These are phyloP conservation scores for Stigmatopora nigra DNA, from an alignment of 2,113 vertebrate species.

Conservation along the genomic window DNA sequence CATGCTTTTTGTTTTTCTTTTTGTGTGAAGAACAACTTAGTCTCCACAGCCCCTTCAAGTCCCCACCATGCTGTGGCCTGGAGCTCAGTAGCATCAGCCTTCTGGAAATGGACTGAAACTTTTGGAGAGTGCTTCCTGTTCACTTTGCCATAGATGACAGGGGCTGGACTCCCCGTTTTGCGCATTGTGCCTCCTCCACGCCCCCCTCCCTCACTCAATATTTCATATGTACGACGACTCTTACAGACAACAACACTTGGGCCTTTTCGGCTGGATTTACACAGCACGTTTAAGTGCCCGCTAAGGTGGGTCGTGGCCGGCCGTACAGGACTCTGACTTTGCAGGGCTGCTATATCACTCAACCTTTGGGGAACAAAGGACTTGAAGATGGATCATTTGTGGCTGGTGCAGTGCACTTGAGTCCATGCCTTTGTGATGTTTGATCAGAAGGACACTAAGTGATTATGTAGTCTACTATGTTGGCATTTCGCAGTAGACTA, in stretches of 20 bases:
- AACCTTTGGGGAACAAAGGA: background rate
- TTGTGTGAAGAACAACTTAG: slow-evolving; percentile 39
- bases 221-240: slow-evolving; percentile 11
- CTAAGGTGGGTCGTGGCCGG: background rate
- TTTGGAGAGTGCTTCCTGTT: slow-evolving; percentile 67
- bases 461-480: background rate
- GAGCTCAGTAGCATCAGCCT: slow-evolving; percentile 65
- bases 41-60: slow-evolving; percentile 12
- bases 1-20: slow-evolving; percentile 32
- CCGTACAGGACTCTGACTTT: background rate
- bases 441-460: background rate
- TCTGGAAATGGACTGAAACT: slow-evolving; percentile 68
- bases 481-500: background rate
- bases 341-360: background rate
- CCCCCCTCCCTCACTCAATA: slow-evolving; percentile 24
- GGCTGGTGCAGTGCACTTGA: background rate
- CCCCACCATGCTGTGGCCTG: slow-evolving; percentile 57
- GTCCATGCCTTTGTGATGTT: background rate
- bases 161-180: slow-evolving; percentile 68
- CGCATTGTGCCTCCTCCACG: slow-evolving; percentile 22
- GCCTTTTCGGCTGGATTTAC: background rate
- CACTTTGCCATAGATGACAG: slow-evolving; percentile 72
- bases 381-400: background rate
- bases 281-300: background rate
- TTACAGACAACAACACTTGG: background rate